phyloP scores from a whole-genome alignment of 2,888 invertebrate genomes.

The Trimorus sp. region DNA sequence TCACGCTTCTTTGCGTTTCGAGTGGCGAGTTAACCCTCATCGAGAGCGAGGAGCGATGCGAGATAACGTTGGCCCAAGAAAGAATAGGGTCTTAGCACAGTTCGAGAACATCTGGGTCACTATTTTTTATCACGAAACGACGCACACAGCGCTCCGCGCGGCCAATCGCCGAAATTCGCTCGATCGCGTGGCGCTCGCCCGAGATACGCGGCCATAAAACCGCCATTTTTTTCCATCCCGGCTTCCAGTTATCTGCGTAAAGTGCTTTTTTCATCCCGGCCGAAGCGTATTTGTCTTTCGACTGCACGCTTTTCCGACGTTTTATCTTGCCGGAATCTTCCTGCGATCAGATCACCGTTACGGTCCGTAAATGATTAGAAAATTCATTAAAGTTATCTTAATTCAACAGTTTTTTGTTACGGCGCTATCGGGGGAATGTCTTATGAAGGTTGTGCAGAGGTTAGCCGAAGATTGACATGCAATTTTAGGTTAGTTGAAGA shows the following conservation, averaged over 20 bases:
- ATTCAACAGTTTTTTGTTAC: background rate
- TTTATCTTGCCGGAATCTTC: constrained; percentile 7
- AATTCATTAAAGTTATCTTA: constrained; percentile 23
- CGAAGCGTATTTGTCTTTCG: constrained; percentile 18
- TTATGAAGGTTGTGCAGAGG: no score
- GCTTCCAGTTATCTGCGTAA: constrained; percentile 26
- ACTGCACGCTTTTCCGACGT: constrained; percentile 1
- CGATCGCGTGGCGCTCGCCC: constrained; percentile 13
- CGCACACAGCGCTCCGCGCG: constrained; percentile 11
- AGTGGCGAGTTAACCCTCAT: constrained; percentile 30
- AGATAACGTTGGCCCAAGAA: constrained; percentile 29
- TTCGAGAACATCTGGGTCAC: constrained; percentile 24
- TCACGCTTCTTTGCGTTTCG: constrained; percentile 20
- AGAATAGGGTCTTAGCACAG: constrained; percentile 29
- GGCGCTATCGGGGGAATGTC: no score
- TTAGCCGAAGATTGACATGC: no score
- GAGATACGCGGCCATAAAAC: constrained; percentile 20
- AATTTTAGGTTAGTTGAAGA: no score
- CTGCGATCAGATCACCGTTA: constrained; percentile 9
- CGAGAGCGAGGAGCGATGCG: background rate
- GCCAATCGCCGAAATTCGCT: constrained; percentile 14
- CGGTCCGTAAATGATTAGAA: constrained; percentile 11
- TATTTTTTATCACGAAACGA: constrained; percentile 36
- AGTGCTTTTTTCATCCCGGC: constrained; percentile 7
- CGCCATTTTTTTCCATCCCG: constrained; percentile 6